phyloP scores from a whole-genome alignment of 2,797 vertebrate species.

The Enteromius fasciolatus region DNA sequence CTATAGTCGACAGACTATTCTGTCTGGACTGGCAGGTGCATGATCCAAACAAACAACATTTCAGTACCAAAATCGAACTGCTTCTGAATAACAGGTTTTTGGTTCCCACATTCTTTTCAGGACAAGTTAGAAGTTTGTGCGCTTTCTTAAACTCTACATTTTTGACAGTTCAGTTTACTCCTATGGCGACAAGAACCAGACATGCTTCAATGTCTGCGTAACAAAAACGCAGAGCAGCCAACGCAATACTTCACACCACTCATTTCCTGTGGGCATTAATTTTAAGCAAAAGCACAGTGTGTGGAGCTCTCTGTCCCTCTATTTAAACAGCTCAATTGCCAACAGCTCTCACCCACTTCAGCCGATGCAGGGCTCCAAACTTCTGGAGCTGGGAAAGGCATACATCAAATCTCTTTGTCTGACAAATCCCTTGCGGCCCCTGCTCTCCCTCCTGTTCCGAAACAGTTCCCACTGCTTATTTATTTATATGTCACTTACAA shows the following conservation, averaged over 20 bases:
- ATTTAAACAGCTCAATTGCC: conserved; percentile 15
- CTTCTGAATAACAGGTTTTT: conserved; percentile 15
- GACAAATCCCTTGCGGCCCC: conserved; percentile 32
- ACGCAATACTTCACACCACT: conserved; percentile 1
- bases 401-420: conserved; percentile 43
- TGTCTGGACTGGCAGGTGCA: neutral
- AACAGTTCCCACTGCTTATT: conserved; percentile 43
- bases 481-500: conserved; percentile 58
- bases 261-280: conserved; percentile 21
- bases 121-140: neutral
- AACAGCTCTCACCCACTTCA: neutral
- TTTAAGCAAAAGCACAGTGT: conserved; percentile 35
- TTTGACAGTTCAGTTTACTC: conserved; percentile 54
- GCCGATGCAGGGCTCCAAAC: conserved; percentile 43
- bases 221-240: conserved; percentile 45
- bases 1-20: neutral
- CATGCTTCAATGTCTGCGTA: conserved; percentile 44
- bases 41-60: neutral
- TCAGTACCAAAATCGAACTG: conserved; percentile 10
- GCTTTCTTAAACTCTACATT: conserved; percentile 13
- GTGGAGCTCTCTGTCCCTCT: conserved; percentile 15
- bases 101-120: conserved; percentile 23
- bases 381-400: conserved; percentile 25
- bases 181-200: conserved; percentile 25
- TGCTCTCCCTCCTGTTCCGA: conserved; percentile 28